Base-by-base conservation (phyloP, 2,113 vertebrate genomes). In the Cettia cetti region DNA sequence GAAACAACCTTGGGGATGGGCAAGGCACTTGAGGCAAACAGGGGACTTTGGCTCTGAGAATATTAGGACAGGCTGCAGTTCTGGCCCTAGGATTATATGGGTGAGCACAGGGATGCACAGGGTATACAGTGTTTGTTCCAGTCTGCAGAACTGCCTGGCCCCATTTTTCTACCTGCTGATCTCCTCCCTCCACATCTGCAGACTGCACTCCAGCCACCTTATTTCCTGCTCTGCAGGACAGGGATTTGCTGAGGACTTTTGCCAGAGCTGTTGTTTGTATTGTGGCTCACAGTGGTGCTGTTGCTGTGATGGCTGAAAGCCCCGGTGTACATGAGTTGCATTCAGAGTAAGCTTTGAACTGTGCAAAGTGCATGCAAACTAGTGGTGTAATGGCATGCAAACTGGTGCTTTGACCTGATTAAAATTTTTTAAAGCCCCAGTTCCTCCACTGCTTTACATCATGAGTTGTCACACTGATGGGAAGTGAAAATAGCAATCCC, bases 281-380 rank as follows among this genome's bases (percentile, higher is more conserved):
- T 0, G 0, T 40, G 56, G 65, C 78, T 89, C 4, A 0, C 75
- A 82, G 49, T 4, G 0, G 61, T 60, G 84, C 54, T 86, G 63
- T 54, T 71, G 45, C 70, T 66, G 49, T 27, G 61, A 53, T 28
- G 71, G 66, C 76, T 93, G 92, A 85, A 92, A 88, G 86, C 79
- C 68, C 45, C 3, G 3, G 30, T 61, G 71, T 74, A 83, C 76
- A 64, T 49, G 77, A 92, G 76, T 10, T 90, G 89, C 85, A 88
- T 90, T 60, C 82, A 87, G 75, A 90, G 37, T 72, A 72, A 94
- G 66, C 82, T 60, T 37, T 61, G 66, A 60, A 69, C 68, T 60
- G 68, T 70, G 44, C 70, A 64, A 86, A 94, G 59, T 45, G 37
- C 77, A 60, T 57, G 71, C 86, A 57, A 88, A 95, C 75, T 60